Evolutionary conservation across 2,797 vertebrate species (phyloP), one percentile per base, ranked within the genome.

Genomic region (Ptychobarbus kaznakovi): DNA sequence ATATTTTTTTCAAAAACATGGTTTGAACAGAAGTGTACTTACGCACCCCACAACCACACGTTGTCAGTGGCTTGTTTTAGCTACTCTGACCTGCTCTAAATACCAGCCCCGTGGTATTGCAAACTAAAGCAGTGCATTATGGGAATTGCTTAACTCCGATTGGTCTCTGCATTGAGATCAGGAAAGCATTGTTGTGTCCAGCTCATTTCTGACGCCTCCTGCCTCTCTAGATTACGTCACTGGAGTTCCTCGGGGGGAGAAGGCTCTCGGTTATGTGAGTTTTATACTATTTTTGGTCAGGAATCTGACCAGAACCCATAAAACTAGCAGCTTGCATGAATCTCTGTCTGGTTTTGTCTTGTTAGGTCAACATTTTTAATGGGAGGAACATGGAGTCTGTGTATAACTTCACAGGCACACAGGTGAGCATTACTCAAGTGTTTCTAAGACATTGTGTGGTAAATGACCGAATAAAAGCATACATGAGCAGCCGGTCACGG

Each of bases 311-410:
- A 63, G 58, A 80, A 40, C 32, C 18, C 16, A 61, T 85, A 25
- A 80, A 80, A 80, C 22, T 40, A 76, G 22, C 56, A 8, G 38
- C 38, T 44, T 44, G n/a, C 28, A 0, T 40, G 25, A 38, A 18
- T 86, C 35, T 10, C 3, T 38, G 82, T 68, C 90, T 88, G 87
- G 87, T 75, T 78, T 16, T 89, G 3, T 87, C 79, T 83, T 89
- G 77, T 82, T 89, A 99, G 98, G 98, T 99, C 89, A 99, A 97
- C 86, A 96, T 99, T 92, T 98, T 98, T 87, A 96, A 97, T 32
- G 97, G 97, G 22, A 89, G 61, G 72, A 97, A 95, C 90, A 99
- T 99, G 98, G 94, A 93, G 79, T 99, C 98, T 12, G 91, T 97
- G 93, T 83, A 96, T 88, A 99, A 99, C 94, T 97, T 98, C 92